Conservation (phyloP, 2,113 vertebrate genomes). For the Chamaea fasciata region DNA sequence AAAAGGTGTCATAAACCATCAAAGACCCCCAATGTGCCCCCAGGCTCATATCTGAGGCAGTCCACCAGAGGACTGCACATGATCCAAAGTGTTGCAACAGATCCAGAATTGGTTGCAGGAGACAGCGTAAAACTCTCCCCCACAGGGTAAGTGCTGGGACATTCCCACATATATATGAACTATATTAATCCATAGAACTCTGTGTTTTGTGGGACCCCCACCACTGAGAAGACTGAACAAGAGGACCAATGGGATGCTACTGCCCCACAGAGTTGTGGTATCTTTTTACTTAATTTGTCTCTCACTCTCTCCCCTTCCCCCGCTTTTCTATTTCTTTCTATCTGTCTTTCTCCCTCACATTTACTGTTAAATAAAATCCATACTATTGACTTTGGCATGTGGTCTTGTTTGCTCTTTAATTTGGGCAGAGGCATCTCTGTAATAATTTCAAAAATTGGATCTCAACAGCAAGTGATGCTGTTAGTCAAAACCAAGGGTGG, state of each 20-base stretch:
- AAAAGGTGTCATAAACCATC: neutral
- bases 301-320: neutral
- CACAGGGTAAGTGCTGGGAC: neutral
- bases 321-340: neutral
- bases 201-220: neutral
- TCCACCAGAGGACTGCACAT: neutral
- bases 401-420: neutral
- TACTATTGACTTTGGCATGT: neutral
- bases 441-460: neutral
- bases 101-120: neutral
- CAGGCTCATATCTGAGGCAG: neutral
- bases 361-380: neutral
- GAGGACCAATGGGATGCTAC: neutral
- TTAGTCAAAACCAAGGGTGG: neutral
- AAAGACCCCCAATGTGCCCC: neutral
- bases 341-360: neutral
- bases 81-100: neutral
- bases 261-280: neutral
- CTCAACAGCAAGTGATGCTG: neutral
- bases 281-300: neutral
- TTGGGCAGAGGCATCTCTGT: neutral
- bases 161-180: neutral
- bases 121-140: neutral
- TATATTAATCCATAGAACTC: neutral
- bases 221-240: neutral